phyloP scores from a whole-genome alignment of 2,888 invertebrate species.

The Drosophila kuntzei region DNA sequence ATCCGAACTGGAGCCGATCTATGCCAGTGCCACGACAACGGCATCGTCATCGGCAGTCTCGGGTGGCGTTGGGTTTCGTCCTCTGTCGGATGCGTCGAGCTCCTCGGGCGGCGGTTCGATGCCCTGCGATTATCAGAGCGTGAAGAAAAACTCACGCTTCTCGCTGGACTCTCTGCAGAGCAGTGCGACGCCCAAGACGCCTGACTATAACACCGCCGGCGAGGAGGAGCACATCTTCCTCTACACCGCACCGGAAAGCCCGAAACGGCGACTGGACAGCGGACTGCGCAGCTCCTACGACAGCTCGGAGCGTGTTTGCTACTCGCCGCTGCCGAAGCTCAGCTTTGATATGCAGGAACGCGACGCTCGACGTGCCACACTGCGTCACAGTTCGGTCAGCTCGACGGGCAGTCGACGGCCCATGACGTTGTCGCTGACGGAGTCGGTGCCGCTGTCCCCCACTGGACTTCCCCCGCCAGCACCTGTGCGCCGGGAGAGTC shows the following conservation, averaged over 20 bases:
- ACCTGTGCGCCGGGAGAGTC: conserved; percentile 81
- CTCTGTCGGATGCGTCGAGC: conserved; percentile 83
- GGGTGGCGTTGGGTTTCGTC: conserved; percentile 81
- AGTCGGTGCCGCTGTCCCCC: conserved; percentile 70
- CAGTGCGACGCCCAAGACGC: conserved; percentile 84
- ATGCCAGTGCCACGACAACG: conserved; percentile 69
- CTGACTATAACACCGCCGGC: conserved; percentile 82
- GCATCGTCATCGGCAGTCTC: too few relatives aligned
- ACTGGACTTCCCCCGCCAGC: conserved; percentile 77
- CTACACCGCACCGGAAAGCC: conserved; percentile 84
- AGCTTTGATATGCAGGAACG: conserved; percentile 83
- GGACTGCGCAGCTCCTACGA: conserved; percentile 78
- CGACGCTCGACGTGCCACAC: conserved; percentile 56
- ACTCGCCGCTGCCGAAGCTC: conserved; percentile 73
- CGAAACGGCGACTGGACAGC: conserved; percentile 79
- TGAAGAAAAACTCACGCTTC: conserved; percentile 84
- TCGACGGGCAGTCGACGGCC: conserved; percentile 58
- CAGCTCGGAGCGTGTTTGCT: conserved; percentile 77
- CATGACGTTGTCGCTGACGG: conserved; percentile 75
- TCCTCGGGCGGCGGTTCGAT: conserved; percentile 81
- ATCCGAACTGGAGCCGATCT: conserved; percentile 81
- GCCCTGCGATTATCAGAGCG: conserved; percentile 82
- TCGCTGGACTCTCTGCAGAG: conserved; percentile 85
- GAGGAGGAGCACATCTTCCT: conserved; percentile 84
- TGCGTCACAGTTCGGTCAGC: conserved; percentile 69